Evolutionary conservation across 2,113 vertebrate species (phyloP).

Genomic region (Myotis lucifugus): DNA sequence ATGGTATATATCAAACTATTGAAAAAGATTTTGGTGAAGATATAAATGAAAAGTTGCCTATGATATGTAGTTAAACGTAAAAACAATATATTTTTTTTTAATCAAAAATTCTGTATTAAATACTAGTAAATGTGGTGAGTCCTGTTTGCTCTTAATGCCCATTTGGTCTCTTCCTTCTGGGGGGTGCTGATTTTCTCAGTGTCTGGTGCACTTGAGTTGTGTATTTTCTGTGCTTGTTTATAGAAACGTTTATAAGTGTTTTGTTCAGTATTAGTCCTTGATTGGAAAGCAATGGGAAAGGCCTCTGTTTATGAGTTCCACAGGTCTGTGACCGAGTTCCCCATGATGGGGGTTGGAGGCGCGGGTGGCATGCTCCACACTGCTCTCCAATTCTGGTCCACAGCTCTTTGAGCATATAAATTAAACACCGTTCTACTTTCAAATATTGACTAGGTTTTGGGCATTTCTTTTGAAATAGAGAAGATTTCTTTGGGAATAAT

Average conservation of each 20-base stretch:
- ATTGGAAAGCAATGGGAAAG: not conserved
- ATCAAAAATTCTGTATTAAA: not conserved
- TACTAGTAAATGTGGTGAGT: not conserved
- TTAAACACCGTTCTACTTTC: not conserved
- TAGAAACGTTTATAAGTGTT: not conserved
- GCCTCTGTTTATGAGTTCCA: not conserved
- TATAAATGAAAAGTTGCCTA: not conserved
- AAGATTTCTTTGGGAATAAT: not conserved
- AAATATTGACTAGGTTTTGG: not conserved
- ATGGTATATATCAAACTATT: not conserved
- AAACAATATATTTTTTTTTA: not conserved
- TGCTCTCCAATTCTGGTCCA: not conserved
- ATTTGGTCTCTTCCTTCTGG: not conserved
- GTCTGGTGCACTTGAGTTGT: accelerated
- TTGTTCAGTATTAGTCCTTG: not conserved
- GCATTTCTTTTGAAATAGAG: conserved; percentile 7
- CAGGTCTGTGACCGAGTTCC: not conserved
- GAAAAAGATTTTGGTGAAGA: not conserved
- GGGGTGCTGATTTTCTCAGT: not conserved
- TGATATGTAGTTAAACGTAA: not conserved
- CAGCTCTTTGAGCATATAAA: not conserved
- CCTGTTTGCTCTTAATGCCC: not conserved
- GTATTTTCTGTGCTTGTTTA: not conserved
- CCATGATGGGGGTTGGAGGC: not conserved
- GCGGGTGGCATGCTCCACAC: not conserved